Evolutionary conservation across 1,140 invertebrate genomes (phyloP), one percentile per base, ranked within the genome.

Genomic region (Episyrphus balteatus): DNA sequence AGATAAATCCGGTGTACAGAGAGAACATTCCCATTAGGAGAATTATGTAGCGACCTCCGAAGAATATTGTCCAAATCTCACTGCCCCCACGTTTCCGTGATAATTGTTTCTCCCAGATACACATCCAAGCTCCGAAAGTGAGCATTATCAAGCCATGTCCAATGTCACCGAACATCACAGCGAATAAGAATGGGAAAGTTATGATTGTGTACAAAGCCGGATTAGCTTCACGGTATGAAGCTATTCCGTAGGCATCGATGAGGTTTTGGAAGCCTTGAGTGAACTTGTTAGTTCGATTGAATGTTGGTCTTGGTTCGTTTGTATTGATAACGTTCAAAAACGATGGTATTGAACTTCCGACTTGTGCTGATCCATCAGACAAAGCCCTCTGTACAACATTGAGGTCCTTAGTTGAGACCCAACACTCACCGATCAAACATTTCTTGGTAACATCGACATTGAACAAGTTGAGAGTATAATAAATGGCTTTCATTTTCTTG

Each of bases 61-160:
- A 99, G 75, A 98, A 95, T 39, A 93, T 97, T 58, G 83, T 88
- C 83, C 89, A 95, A 55, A 98, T 97, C 81, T 88, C 84, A 55
- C 78, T 83, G 51, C 70, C 76, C 50, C 72, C 79, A 2, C 75
- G 74, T 56, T 80, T 82, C 54, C 80, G 78, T 11, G 70, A 17
- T 12, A 62, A 41, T 38, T 76, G 78, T 39, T 86, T 85, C 61
- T 94, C 90, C 43, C 78, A 81, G 2, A 83, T 48, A 62, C 84
- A 77, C 63, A 84, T 74, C 62, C 73, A 80, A 6, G 75, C 55
- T 9, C 75, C 80, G 51, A 80, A 74, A 1, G 75, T 46, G 1
- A 79, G 71, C 74, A 84, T 81, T 30, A 86, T 70, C 3, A 80
- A 51, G 7, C 82, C 83, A 62, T 86, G 83, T 14, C 83, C 83